Base-by-base conservation (phyloP, 1,140 invertebrate genomes). In the Musca vetustissima region DNA sequence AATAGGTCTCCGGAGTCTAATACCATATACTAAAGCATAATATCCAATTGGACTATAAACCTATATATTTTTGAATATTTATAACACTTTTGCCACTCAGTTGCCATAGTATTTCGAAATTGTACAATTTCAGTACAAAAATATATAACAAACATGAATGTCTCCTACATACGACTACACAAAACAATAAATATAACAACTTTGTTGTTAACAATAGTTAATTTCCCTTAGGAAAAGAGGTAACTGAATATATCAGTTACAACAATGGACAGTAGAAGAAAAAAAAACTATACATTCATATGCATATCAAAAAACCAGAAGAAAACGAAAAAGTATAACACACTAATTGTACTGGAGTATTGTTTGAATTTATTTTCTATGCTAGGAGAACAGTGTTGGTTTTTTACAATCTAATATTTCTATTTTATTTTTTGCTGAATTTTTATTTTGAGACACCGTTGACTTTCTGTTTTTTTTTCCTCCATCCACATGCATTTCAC, bases 191-290 rank as follows among this genome's bases (percentile, higher is more conserved):
- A 43, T 43, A 43, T 43, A 43, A 43, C 36, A 43, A 43, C 7
- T 28, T 57, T 57, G n/a, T 57, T 57, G 53, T 57, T 57, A 57
- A 57, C 53, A 57, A 57, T 25, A 57, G 53, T 57, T 57, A 57
- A 57, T 57, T 57, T 57, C 53, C 53, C 53, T 57, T 25, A 57
- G 53, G 53, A 28, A 57, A 21, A 15, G 15, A 57, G 36, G 36
- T 43, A 43, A 43, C 36, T 43, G 36, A 43, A n/a, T 43, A 43
- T 43, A 43, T 13, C 1, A 28, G 8, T 28, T 4, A 55, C n/a
- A 50, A 50, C 19, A 50, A 19, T 50, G n/a, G n/a, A 19, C 19
- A 50, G n/a, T 4, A 55, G 9, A 55, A 55, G 13, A 25, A 3
- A 25, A 55, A 55, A 25, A 53, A n/a, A 19, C 17, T 11, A 6